Base-by-base conservation (phyloP, 2,888 invertebrate species). In the Limnephilus rhombicus region DNA sequence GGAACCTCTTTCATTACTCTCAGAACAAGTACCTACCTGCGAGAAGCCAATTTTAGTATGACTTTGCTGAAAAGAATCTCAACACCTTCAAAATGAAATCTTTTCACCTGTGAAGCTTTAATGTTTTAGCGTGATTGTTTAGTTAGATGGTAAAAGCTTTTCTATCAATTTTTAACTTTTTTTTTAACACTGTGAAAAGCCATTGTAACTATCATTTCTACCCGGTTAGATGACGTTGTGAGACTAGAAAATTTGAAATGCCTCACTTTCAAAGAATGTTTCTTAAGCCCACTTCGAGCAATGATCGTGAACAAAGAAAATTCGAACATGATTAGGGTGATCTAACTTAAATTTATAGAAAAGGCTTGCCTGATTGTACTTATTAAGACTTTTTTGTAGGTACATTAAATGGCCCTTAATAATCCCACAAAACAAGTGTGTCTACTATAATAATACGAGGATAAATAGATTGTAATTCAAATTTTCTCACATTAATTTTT, bases 401-500 rank as follows among this genome's bases (percentile, higher is more conserved):
- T 18, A 15, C 15, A 15, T 68, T 4, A 68, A n/a, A 68, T 68
- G 68, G 12, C 9, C 68, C 68, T 18, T 18, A 49, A 49, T 24
- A 68, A 68, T 24, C 68, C 24, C 68, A 5, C 68, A 68, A 2
- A 68, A n/a, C 68, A 68, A n/a, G 68, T 68, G 68, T 68, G 24
- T 9, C 68, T 11, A 68, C 24, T 68, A 68, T n/a, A n/a, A 68
- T 68, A 68, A 68, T n/a, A n/a, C 68, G 68, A n/a, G 68, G 68
- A 24, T 68, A 68, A 68, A 68, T 68, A 82, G 34, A 49, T n/a
- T 86, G 49, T 85, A 86, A 86, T 41, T 86, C 49, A 41, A 45
- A 86, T 41, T 86, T 86, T 86, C 45, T 41, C 86, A 86, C 86
- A 86, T 86, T 49, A 86, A 11, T 86, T 86, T 86, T 86, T 49